Conservation (phyloP, 2,113 vertebrate species). For the Engystomops pustulosus region DNA sequence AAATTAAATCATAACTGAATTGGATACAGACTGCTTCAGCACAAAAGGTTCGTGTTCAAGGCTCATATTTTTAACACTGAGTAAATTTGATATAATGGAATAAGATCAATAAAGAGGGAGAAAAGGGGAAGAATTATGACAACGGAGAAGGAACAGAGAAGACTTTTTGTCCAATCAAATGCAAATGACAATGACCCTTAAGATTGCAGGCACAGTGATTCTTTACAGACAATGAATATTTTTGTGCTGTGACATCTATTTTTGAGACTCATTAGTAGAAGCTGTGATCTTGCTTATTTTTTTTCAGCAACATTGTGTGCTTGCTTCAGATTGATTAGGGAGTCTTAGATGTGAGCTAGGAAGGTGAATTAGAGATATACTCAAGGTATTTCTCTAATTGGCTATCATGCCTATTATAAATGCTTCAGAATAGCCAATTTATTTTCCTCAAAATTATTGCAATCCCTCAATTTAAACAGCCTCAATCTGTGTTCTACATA, state of each 20-base stretch:
- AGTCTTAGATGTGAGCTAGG: slow-evolving; percentile 71
- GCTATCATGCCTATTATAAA: slow-evolving; percentile 78
- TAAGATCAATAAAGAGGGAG: slow-evolving; percentile 63
- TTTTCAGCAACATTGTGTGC: slow-evolving; percentile 71
- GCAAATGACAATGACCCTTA: slow-evolving; percentile 76
- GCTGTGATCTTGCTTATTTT: slow-evolving; percentile 80
- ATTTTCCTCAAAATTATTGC: slow-evolving; percentile 68
- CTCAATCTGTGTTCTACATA: slow-evolving; percentile 25
- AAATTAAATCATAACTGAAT: slow-evolving; percentile 73
- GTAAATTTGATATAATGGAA: slow-evolving; percentile 67
- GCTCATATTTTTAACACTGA: slow-evolving; percentile 69
- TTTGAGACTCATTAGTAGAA: slow-evolving; percentile 76
- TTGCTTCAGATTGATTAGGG: slow-evolving; percentile 77
- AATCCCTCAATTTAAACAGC: slow-evolving; percentile 64
- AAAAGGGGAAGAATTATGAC: slow-evolving; percentile 59
- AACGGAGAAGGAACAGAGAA: slow-evolving; percentile 72
- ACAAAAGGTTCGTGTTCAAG: slow-evolving; percentile 65
- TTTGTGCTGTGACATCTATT: slow-evolving; percentile 77
- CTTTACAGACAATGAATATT: slow-evolving; percentile 74
- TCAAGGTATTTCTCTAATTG: slow-evolving; percentile 78
- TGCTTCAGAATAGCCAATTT: slow-evolving; percentile 72
- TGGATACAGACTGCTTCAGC: slow-evolving; percentile 66
- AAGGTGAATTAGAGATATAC: slow-evolving; percentile 68
- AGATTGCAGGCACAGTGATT: slow-evolving; percentile 69
- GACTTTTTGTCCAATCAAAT: slow-evolving; percentile 71